These are phyloP conservation scores for Hermetia illucens DNA, from an alignment of 1,140 invertebrate species.

Conservation along the genomic window DNA sequence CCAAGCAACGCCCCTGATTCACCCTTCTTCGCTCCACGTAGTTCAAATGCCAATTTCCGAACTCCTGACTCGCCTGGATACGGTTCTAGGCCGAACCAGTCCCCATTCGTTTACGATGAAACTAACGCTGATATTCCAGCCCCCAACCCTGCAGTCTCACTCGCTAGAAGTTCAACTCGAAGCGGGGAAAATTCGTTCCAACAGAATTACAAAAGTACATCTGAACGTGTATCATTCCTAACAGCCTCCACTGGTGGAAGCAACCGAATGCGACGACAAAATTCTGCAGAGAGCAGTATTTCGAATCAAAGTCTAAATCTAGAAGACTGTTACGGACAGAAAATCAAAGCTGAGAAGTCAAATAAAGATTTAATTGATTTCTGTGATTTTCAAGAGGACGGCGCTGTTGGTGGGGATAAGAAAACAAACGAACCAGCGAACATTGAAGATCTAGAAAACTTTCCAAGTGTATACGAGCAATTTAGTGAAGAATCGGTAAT, in stretches of 20 bases:
- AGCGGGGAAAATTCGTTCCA: constrained; percentile 25
- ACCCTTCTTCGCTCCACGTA: constrained; percentile 7
- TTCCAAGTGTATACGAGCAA: background rate
- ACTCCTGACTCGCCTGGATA: background rate
- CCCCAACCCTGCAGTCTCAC: constrained; percentile 15
- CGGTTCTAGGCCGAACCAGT: no score
- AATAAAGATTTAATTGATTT: constrained; percentile 25
- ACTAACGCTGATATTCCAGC: background rate
- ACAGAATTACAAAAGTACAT: constrained; percentile 22
- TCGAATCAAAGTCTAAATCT: constrained; percentile 27
- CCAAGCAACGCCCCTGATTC: constrained; percentile 6
- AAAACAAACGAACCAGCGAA: background rate
- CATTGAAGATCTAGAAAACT: background rate
- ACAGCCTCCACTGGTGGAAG: constrained; percentile 12
- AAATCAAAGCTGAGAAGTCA: no score
- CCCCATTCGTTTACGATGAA: no score
- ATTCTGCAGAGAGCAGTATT: constrained; percentile 28
- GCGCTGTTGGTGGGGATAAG: constrained; percentile 3
- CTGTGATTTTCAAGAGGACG: constrained; percentile 23
- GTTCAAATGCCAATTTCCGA: constrained; percentile 1
- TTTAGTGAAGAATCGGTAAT: constrained; percentile 13
- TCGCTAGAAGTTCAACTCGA: constrained; percentile 23
- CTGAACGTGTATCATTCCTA: constrained; percentile 16
- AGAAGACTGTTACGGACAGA: no score
- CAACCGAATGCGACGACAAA: constrained; percentile 23